Base-by-base conservation (phyloP, 2,888 invertebrate species). In the Pammene aurita region DNA sequence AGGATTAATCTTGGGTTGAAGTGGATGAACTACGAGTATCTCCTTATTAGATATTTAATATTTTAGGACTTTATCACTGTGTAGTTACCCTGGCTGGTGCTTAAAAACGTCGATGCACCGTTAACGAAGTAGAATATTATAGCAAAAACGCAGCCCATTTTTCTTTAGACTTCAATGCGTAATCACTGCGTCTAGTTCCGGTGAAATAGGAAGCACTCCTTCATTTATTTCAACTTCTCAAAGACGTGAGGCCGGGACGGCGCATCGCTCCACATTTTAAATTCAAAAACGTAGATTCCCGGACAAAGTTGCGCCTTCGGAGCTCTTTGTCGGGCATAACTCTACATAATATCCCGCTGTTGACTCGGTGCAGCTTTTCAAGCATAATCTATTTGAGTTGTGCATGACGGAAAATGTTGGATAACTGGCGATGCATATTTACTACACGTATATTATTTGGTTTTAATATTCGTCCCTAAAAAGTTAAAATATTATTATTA, bases 261-360 rank as follows among this genome's bases (percentile, higher is more conserved):
- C 7, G 54, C 57, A 58, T 35, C 78, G 80, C 75, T 78, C 80
- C 77, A 75, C 79, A 86, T 85, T 87, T 86, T 77, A 85, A 86
- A 84, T 86, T 84, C 81, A 82, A 84, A 84, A 83, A 80, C 77
- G 73, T 80, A 78, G 73, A 82, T 80, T 84, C 78, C 75, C 75
- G 76, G 76, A 75, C 76, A 73, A 82, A 81, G 78, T 83, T 79
- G 66, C 72, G 68, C 71, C 60, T 68, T 18, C 64, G 41, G 60
- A 75, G 73, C 74, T 77, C 79, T 79, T 81, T 81, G 79, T 77
- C 76, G 73, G 75, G 78, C 79, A 83, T 83, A 81, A 80, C 80
- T 83, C 82, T 77, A 77, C 78, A 77, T 80, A 80, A 82, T 81
- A 82, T 76, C 72, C 71, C 74, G 72, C 72, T 75, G 75, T 77